phyloP scores from a whole-genome alignment of 1,140 invertebrate species.

The Nephila pilipes region DNA sequence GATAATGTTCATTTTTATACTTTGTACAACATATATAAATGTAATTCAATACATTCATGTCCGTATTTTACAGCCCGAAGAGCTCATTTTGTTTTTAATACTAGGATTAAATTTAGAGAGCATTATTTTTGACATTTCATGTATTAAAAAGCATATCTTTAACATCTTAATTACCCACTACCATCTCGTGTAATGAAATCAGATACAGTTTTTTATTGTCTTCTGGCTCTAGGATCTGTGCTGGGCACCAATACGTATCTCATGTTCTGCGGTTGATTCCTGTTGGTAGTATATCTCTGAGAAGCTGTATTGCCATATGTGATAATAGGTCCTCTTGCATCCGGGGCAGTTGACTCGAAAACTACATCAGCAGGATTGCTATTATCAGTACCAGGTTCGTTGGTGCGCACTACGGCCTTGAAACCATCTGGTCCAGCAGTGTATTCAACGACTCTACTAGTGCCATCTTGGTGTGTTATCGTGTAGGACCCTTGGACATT shows the following conservation, averaged over 20 bases:
- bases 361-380: constrained; percentile 51
- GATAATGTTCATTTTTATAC: too few species aligned
- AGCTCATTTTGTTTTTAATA: too few species aligned
- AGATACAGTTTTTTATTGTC: neutral
- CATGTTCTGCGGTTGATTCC: neutral
- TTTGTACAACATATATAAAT: too few species aligned
- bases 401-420: constrained; percentile 74
- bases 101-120: too few species aligned
- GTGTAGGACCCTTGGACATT: constrained; percentile 78
- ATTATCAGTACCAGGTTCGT: constrained; percentile 61
- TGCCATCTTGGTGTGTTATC: constrained; percentile 77
- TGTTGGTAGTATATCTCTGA: neutral
- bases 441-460: constrained; percentile 79
- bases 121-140: neutral
- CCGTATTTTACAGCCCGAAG: too few species aligned
- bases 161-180: neutral
- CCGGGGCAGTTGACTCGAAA: constrained; percentile 28
- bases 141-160: neutral
- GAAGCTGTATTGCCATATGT: neutral
- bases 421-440: constrained; percentile 79
- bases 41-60: too few species aligned
- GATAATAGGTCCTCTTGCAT: constrained; percentile 38
- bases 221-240: constrained; percentile 18
- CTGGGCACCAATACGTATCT: constrained; percentile 57
- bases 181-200: neutral